Percentiles rank a stretch among this genome's conserved stretches.
These are phyloP conservation scores for Propsilocerus akamusi DNA, from an alignment of 1,140 invertebrate species.

Conservation along the genomic window DNA sequence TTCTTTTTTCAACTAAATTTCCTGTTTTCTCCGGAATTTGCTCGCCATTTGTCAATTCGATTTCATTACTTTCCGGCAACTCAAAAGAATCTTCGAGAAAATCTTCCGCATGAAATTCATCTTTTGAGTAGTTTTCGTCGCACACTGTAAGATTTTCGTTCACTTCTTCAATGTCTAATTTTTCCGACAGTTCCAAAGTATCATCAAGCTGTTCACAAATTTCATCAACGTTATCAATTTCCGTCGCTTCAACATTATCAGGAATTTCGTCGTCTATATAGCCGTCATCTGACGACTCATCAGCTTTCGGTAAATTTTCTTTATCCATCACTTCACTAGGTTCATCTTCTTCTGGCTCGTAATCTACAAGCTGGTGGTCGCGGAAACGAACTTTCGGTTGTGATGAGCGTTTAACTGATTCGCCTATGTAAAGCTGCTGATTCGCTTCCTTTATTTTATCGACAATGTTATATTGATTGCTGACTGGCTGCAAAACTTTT, in stretches of 20 bases:
- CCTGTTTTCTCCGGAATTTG: neutral
- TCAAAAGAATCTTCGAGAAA: neutral
- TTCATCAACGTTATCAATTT: slow-evolving; percentile 10
- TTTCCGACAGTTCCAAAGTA: neutral
- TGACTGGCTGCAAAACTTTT: slow-evolving; percentile 18
- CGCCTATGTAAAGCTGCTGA: slow-evolving; percentile 16
- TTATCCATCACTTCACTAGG: slow-evolving; percentile 36
- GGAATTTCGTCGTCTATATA: neutral
- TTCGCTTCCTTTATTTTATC: slow-evolving; percentile 24
- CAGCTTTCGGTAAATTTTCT: neutral
- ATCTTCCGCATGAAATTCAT: neutral
- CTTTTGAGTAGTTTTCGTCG: neutral
- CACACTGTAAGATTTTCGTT: no score
- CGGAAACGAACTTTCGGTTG: slow-evolving; percentile 18
- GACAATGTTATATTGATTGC: slow-evolving; percentile 23
- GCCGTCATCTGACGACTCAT: slow-evolving; percentile 30
- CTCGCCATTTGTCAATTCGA: neutral
- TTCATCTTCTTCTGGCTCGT: slow-evolving; percentile 44
- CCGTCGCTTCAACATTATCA: neutral
- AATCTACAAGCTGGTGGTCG: slow-evolving; percentile 16
- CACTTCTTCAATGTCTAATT: neutral
- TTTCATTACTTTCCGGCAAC: neutral
- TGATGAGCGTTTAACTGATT: slow-evolving; percentile 6
- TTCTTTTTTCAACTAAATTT: no score
- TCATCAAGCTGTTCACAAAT: slow-evolving; percentile 2